Evolutionary conservation across 2,888 invertebrate genomes (phyloP).

Genomic region (Peribatodes rhomboidaria): DNA sequence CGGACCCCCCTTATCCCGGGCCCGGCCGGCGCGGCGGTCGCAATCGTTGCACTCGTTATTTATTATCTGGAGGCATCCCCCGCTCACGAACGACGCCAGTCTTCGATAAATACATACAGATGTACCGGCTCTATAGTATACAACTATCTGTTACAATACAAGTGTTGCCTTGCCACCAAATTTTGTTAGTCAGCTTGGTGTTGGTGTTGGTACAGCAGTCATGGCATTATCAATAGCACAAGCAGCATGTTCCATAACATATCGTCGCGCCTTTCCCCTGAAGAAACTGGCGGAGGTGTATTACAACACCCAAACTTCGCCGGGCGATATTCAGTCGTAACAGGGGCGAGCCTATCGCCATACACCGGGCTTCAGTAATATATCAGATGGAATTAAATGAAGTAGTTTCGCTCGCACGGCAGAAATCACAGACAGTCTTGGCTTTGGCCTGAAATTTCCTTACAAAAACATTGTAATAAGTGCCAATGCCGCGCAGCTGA

Average conservation of each 20-base stretch:
- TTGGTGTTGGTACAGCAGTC: not conserved
- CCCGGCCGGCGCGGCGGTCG: conserved; percentile 79
- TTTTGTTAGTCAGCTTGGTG: not conserved
- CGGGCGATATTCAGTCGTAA: too few species aligned
- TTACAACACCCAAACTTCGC: too few species aligned
- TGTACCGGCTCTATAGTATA: conserved; percentile 25
- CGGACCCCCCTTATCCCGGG: conserved; percentile 76
- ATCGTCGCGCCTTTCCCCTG: too few species aligned
- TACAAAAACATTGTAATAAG: conserved; percentile 23
- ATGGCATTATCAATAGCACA: not conserved
- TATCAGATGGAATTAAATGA: too few species aligned
- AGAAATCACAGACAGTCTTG: not conserved
- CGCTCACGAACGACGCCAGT: conserved; percentile 65
- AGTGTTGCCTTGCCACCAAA: not conserved
- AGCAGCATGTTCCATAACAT: not conserved
- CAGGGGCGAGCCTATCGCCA: too few species aligned
- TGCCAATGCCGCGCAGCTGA: conserved; percentile 54
- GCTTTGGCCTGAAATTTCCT: not conserved
- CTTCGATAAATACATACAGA: conserved; percentile 52
- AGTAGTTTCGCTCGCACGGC: not conserved
- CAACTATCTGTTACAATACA: not conserved
- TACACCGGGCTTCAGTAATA: too few species aligned
- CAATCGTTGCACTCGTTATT: conserved; percentile 86
- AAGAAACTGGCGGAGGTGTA: too few species aligned
- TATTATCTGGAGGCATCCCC: conserved; percentile 82